Evolutionary conservation across 1,140 invertebrate species (phyloP), one percentile per base, ranked within the genome.

Genomic region (Eulimnadia texana): DNA sequence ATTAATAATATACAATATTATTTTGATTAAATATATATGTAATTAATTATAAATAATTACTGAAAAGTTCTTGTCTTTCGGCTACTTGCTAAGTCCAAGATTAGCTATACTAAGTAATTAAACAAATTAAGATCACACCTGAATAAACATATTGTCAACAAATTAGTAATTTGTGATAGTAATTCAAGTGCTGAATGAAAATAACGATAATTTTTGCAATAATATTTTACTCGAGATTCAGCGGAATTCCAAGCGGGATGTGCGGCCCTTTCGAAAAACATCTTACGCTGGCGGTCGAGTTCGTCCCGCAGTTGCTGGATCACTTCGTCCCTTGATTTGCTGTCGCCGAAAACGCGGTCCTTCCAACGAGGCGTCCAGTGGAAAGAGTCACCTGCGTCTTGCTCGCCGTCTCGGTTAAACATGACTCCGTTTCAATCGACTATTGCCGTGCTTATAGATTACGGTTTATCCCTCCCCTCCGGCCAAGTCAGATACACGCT

Each of bases 201-300:
- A n/a, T n/a, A n/a, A n/a, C n/a, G n/a, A n/a, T n/a, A n/a, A n/a
- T n/a, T n/a, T n/a, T n/a, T n/a, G n/a, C n/a, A n/a, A n/a, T n/a
- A n/a, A n/a, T n/a, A 1, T n/a, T 27, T 3, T 57, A 57, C 55
- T 33, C 55, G 25, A 1, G 25, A 27, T 29, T 27, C 55, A 27
- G 28, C 1, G 3, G 55, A 57, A 29, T 57, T 33, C 55, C 55
- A 57, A 23, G 25, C 24, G 10, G 55, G 55, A 42, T 42, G 33
- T n/a, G 55, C 55, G 27, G 33, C n/a, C 11, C 55, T 27, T 29
- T 57, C 55, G 55, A 57, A 57, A 20, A 57, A 57, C 55, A 57
- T 57, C 33, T 57, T 27, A 11, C 55, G 24, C 27, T 57, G 55
- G 13, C 33, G 27, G 20, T 57, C 55, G 25, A 57, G 28, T 20